Base-by-base conservation (phyloP, 2,888 invertebrate species). In the Drosophila tripunctata region DNA sequence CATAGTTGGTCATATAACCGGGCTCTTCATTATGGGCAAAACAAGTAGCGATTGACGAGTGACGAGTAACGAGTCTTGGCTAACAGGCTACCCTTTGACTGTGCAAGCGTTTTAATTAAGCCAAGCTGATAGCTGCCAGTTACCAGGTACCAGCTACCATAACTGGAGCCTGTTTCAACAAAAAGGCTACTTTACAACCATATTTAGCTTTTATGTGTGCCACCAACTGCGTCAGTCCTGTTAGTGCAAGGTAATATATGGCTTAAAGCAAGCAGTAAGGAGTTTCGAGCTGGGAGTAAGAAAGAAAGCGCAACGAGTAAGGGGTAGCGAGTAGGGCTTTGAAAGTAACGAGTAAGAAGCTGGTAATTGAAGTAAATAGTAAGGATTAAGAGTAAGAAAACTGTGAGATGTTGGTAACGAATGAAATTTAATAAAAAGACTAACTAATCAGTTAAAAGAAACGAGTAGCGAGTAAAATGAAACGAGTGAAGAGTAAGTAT, bases 61-160 rank as follows among this genome's bases (percentile, higher is more conserved):
- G 50, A 36, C 52, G 40, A 47, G 43, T 6, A 15, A 50, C 58
- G 66, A 55, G 61, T 21, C 17, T 36, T 38, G 15, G 30, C 30
- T 8, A 4, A 22, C 30, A n/a, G 4, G 43, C 44, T 35, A 52
- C 44, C 43, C 44, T 33, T 47, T 27, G 35, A 22, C 52, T 36
- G 24, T 15, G 41, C 21, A 14, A 30, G 47, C 68, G 70, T 69
- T 82, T 82, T 82, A 82, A 82, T 75, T 75, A 75, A 77, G 77
- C 75, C 75, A 72, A 45, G 41, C 47, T 55, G 45, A n/a, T 55
- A 31, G 40, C 56, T 45, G 47, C 27, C 31, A 51, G 41, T 47
- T 51, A 56, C 64, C 75, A 55, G 44, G 54, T 47, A 44, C 22
- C 31, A 51, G 45, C 51, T 51, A 60, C 70, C 72, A 55, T 75